Evolutionary conservation across 2,113 vertebrate species (phyloP), one percentile per base, ranked within the genome.

Genomic region (Turnix velox): DNA sequence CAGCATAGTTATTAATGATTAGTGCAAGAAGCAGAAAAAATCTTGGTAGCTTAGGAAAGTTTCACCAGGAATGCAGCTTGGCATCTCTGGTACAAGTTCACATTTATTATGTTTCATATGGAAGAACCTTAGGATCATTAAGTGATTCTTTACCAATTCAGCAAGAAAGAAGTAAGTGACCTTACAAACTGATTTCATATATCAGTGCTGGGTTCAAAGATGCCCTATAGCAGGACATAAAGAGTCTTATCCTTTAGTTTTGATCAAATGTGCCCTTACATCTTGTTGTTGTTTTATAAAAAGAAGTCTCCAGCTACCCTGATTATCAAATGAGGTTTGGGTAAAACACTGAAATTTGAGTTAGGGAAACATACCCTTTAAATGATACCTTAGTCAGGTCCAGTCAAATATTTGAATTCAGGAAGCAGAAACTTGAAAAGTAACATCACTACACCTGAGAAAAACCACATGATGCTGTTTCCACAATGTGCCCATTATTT

Each of bases 1-100:
- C 95, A 95, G 95, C 96, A 92, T 31, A 95, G 96, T 97, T 97
- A 98, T 97, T 97, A 97, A 97, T 87, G 96, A 98, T 98, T 98
- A 98, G 96, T 96, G 94, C 96, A 97, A 96, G 94, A 84, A 84
- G 94, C 95, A 96, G 93, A 93, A 96, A 93, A 88, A 97, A 95
- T 48, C 95, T 81, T 85, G 89, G 85, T 91, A 5, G 46, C 83
- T 93, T 57, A 79, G 78, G n/a, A 67, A 96, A 94, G 74, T 37
- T 91, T 94, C 82, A 95, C 84, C 87, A 97, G 92, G 92, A 95
- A 96, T 90, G 95, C 80, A 95, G 85, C 68, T 74, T 79, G 79
- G 90, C 81, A 92, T 55, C 83, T 78, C 48, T 49, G n/a, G 22
- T 61, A 86, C 84, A 74, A 85, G 69, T 94, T 87, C 79, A 85